Evolutionary conservation across 2,888 invertebrate species (phyloP), one percentile per base, ranked within the genome.

Genomic region (Eupithecia centaureata): DNA sequence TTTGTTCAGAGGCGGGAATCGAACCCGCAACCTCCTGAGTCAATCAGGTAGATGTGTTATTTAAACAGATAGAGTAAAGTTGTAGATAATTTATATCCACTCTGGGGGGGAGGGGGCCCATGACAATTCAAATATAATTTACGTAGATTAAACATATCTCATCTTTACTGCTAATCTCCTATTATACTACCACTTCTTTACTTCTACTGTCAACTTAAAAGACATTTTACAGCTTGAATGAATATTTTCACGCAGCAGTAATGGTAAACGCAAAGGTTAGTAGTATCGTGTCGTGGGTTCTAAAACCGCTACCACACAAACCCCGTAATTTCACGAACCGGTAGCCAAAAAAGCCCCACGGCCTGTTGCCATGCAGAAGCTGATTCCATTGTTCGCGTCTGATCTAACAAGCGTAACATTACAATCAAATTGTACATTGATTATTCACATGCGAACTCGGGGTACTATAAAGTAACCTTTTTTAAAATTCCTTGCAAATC

Each of bases 311-410:
- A 7, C n/a, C 18, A 10, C 47, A 47, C 22, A 47, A 47, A 12
- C 10, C 10, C 18, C 22, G 47, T 47, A 27, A 52, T 56, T 28
- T 28, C 27, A n/a, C 54, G n/a, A 28, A 56, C 67, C 64, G 70
- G 65, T 51, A 71, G 69, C 64, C 60, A 63, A 79, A 77, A 78
- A 75, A 76, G 77, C 74, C 76, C 75, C 76, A 78, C 77, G 77
- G 81, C 68, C 71, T 77, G 83, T 83, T 83, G 81, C 83, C 77
- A 83, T 79, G 77, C 74, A 65, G 72, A 7, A 72, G 67, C 73
- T 63, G 71, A 72, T 70, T 73, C 76, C 73, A 78, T 74, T 78
- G 74, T 76, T 75, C 77, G 75, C 75, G 73, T 76, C 76, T 75
- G 73, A 73, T 76, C 71, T 75, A 64, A 63, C 70, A 60, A 72